These are phyloP conservation scores for Rhipidura dahli DNA, from an alignment of 2,113 vertebrate genomes.

Conservation along the genomic window DNA sequence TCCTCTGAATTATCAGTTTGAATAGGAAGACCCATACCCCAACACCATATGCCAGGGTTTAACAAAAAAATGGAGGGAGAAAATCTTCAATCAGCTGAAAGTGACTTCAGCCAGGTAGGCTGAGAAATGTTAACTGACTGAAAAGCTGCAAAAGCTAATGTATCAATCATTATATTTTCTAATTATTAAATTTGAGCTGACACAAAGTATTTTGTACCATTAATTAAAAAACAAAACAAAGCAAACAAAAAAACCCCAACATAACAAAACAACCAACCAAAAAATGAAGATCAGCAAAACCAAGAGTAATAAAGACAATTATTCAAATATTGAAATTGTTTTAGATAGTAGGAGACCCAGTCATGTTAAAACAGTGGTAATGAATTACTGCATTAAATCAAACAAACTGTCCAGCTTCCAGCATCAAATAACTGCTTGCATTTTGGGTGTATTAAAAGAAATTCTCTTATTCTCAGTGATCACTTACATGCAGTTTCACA, in stretches of 20 bases:
- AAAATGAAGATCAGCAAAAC: neutral
- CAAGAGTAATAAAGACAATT: neutral
- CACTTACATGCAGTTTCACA: neutral
- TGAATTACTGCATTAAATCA: neutral
- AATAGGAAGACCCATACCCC: neutral
- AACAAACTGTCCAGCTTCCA: neutral
- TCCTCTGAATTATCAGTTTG: neutral
- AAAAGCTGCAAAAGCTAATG: neutral
- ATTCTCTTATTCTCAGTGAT: neutral
- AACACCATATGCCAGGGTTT: constrained; percentile 23
- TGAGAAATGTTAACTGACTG: neutral
- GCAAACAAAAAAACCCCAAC: neutral
- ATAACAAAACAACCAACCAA: neutral
- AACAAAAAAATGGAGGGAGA: constrained; percentile 38
- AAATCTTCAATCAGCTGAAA: constrained; percentile 56
- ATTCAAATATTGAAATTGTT: neutral
- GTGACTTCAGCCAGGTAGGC: neutral
- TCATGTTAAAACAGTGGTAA: neutral
- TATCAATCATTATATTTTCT: neutral
- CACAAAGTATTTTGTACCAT: neutral
- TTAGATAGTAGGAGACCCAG: neutral
- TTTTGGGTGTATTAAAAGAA: neutral
- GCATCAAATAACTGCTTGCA: neutral
- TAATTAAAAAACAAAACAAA: neutral
- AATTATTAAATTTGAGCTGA: neutral